Conservation (phyloP, 2,797 vertebrate genomes). For the Poecile montanus region DNA sequence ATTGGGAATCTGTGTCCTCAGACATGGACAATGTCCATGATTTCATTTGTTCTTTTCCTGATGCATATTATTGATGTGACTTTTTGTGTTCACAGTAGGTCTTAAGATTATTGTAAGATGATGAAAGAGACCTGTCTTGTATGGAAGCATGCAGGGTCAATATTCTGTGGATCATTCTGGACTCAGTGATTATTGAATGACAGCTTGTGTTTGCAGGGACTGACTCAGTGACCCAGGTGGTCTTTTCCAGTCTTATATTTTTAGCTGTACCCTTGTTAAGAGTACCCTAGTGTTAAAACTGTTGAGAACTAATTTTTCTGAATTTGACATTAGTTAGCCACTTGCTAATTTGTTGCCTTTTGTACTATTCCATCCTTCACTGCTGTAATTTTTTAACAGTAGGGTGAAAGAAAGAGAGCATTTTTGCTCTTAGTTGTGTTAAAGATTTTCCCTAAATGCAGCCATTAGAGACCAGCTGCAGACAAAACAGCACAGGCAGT, state of each 20-base stretch:
- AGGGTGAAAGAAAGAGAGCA: not conserved
- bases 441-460: slow-evolving; percentile 27
- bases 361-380: not conserved
- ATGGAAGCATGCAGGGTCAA: not conserved
- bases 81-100: not conserved
- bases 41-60: not conserved
- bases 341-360: not conserved
- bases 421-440: slow-evolving; percentile 12
- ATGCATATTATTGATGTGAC: not conserved
- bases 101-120: slow-evolving; percentile 30
- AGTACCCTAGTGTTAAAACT: not conserved
- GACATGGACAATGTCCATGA: not conserved
- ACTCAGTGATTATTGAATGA: not conserved
- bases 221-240: not conserved
- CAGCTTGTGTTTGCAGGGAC: not conserved
- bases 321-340: not conserved
- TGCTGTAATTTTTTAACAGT: not conserved
- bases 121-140: slow-evolving; percentile 6
- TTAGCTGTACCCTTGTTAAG: not conserved
- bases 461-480: not conserved
- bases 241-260: not conserved
- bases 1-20: not conserved
- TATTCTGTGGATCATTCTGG: not conserved
- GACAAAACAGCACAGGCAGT: not conserved
- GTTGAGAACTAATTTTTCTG: not conserved